Evolutionary conservation across 1,140 invertebrate genomes (phyloP).

Genomic region (Rhagoletis zephyria): DNA sequence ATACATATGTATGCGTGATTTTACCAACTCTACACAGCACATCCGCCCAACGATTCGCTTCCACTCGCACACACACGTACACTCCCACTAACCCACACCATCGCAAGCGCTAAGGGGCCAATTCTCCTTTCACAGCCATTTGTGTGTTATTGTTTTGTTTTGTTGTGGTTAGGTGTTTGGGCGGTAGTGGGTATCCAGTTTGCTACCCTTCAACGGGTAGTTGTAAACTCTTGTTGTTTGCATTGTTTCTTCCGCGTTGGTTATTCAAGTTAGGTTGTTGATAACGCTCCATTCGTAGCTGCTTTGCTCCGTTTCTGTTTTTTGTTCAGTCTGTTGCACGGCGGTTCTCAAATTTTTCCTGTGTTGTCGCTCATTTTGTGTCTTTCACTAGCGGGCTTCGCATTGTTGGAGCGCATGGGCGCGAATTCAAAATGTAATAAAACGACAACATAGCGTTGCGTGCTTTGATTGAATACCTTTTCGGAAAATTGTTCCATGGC

Average conservation of each 20-base stretch:
- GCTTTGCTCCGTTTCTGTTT: not conserved
- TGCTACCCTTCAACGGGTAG: not conserved
- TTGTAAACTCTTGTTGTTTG: constrained; percentile 1
- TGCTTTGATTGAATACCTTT: constrained; percentile 37
- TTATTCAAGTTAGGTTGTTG: not conserved
- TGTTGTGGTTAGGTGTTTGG: not conserved
- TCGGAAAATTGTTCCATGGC: not conserved
- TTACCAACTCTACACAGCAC: constrained; percentile 15
- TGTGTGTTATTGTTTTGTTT: constrained; percentile 12
- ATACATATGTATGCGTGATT: not conserved
- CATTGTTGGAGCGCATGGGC: constrained; percentile 48
- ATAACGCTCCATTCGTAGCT: constrained; percentile 16
- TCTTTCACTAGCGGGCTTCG: constrained; percentile 52
- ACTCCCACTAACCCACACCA: not conserved
- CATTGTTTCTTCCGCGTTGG: not conserved
- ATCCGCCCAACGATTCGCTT: not conserved
- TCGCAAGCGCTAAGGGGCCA: not conserved
- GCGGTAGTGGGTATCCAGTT: not conserved
- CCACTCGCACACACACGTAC: not conserved
- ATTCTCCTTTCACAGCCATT: constrained; percentile 10
- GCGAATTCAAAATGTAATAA: constrained; percentile 13
- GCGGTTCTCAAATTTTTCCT: constrained; percentile 9
- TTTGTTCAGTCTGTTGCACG: not conserved
- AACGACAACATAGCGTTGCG: constrained; percentile 28
- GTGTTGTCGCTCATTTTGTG: constrained; percentile 54